Evolutionary conservation across 2,797 vertebrate genomes (phyloP).

Genomic region (Rhodeus uyekii): DNA sequence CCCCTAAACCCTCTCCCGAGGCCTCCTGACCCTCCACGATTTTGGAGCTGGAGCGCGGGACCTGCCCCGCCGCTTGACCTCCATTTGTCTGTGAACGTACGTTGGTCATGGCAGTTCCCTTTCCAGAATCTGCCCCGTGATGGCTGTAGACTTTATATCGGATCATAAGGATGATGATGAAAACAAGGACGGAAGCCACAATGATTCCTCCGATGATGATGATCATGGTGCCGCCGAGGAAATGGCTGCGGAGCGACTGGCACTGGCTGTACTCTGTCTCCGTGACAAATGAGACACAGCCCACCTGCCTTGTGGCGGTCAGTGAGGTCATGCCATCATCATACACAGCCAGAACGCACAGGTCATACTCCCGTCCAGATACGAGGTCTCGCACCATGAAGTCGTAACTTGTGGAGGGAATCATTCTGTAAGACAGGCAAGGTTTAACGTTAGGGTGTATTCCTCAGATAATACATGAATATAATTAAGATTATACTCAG

Average conservation of each 20-base stretch:
- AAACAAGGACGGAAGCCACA: constrained; percentile 91
- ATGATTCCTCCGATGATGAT: constrained; percentile 95
- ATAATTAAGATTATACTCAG: constrained; percentile 12
- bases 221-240: constrained; percentile 93
- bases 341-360: constrained; percentile 87
- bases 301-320: constrained; percentile 84
- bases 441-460: constrained; percentile 2
- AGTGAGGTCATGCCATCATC: constrained; percentile 86
- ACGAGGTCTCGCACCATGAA: constrained; percentile 88
- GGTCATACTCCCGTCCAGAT: constrained; percentile 82
- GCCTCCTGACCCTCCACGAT: constrained; percentile 76
- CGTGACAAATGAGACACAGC: constrained; percentile 88
- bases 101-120: constrained; percentile 70
- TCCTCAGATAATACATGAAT: constrained; percentile 18
- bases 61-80: constrained; percentile 56
- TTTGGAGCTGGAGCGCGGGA: constrained; percentile 78
- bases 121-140: constrained; percentile 76
- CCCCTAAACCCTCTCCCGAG: constrained; percentile 47
- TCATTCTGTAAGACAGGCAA: constrained; percentile 79
- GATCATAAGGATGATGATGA: constrained; percentile 95
- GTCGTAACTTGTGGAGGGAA: constrained; percentile 86
- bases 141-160: constrained; percentile 91
- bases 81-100: constrained; percentile 78
- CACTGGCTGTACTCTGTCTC: constrained; percentile 84
- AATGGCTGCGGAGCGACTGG: constrained; percentile 84